Evolutionary conservation across 2,888 invertebrate genomes (phyloP).

Genomic region (Stenchaetothrips biformis): DNA sequence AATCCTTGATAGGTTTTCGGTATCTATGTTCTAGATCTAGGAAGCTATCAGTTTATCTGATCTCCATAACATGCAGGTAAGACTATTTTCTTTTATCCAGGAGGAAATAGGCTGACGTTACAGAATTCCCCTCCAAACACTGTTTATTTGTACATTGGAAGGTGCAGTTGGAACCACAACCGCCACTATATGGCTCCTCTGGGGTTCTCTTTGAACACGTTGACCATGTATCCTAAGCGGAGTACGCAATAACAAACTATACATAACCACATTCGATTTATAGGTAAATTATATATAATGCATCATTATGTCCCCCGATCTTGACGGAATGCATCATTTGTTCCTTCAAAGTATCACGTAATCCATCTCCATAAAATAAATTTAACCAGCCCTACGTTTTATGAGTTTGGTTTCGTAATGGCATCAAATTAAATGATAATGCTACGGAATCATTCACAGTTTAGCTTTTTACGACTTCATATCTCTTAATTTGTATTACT

Average conservation of each 20-base stretch:
- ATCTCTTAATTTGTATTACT: no score
- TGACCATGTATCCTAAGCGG: background rate
- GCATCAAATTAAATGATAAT: background rate
- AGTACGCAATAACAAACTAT: background rate
- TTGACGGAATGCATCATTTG: background rate
- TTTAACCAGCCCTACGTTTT: no score
- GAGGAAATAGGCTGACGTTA: no score
- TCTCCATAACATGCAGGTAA: no score
- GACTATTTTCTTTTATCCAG: no score
- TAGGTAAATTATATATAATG: background rate
- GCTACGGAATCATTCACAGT: background rate
- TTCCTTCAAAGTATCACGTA: background rate
- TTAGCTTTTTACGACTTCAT: no score
- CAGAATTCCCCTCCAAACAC: background rate
- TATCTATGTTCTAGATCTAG: no score
- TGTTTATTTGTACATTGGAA: conserved; percentile 4
- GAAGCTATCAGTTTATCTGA: no score
- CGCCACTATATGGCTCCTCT: background rate
- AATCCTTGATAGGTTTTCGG: no score
- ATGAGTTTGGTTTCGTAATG: no score
- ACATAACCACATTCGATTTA: background rate
- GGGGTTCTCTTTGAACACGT: background rate
- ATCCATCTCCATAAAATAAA: background rate
- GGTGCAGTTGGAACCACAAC: conserved; percentile 8
- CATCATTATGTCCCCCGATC: background rate